Base-by-base conservation (phyloP, 2,888 invertebrate genomes). In the Zaprionus obscuricornis region DNA sequence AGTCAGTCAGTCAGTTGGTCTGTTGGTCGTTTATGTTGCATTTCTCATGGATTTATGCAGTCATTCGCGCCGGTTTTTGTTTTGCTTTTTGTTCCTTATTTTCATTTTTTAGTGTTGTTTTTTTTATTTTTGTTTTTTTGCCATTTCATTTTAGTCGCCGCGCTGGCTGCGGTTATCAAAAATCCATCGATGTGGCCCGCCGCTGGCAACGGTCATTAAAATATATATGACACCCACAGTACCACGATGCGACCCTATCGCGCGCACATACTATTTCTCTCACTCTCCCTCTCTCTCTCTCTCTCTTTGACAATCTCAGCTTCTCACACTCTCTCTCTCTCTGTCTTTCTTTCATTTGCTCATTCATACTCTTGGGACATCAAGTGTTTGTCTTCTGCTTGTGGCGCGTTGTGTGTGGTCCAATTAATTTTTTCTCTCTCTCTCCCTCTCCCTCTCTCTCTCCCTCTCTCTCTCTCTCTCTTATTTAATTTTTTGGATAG, bases 41-140 rank as follows among this genome's bases (percentile, higher is more conserved):
- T 79, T 79, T 79, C 86, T 66, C 84, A 83, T 83, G 86, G 74
- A 85, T 85, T 81, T 81, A 81, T 81, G 73, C 81, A 83, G 67
- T 68, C 84, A 85, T 81, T 81, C 83, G 86, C 81, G 71, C 76
- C 74, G 60, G 63, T 58, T 66, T 73, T 69, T 40, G 14, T n/a
- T n/a, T n/a, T 29, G 14, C 8, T 34, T 22, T 29, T 29, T 17
- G 18, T 33, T 33, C 34, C 6, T 22, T 13, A 14, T 33, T 20
- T n/a, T 8, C 6, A 5, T 8, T 13, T 11, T n/a, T 34, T 33
- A 14, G 36, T 36, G 5, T 22, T 13, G 13, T 33, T 20, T n/a
- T 8, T 8, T 7, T 8, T 13, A n/a, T n/a, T 34, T 33, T 64
- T 68, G 67, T 50, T 64, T 22, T 24, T 43, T n/a, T 13, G 84